Evolutionary conservation across 1,140 invertebrate genomes (phyloP).

Genomic region (Cryptotermes secundus): DNA sequence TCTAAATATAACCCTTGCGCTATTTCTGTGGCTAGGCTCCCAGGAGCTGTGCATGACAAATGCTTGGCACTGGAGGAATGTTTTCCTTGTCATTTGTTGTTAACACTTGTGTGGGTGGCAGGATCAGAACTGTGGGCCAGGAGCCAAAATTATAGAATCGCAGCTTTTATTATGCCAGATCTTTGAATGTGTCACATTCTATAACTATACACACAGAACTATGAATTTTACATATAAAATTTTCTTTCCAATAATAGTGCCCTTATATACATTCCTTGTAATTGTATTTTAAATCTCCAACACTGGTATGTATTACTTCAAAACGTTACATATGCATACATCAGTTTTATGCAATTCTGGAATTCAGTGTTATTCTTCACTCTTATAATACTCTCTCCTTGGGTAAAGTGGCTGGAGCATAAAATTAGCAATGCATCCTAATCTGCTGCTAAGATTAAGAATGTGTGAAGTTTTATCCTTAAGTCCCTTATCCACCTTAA

Average conservation of each 20-base stretch:
- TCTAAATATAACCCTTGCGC: background rate
- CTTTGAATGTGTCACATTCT: background rate
- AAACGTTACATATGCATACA: no score
- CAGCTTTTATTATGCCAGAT: background rate
- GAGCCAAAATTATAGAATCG: background rate
- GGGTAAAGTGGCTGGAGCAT: no score
- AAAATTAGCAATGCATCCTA: no score
- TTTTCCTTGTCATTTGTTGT: background rate
- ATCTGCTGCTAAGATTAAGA: no score
- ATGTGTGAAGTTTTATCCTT: no score
- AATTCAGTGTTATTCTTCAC: no score
- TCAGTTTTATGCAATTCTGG: no score
- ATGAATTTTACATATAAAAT: background rate
- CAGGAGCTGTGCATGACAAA: conserved; percentile 11
- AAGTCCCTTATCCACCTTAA: no score
- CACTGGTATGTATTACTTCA: no score
- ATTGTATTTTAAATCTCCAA: no score
- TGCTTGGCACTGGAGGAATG: background rate
- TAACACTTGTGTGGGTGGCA: conserved; percentile 6
- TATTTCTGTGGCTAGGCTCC: conserved; percentile 1
- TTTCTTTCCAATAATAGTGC: background rate
- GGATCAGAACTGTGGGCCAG: background rate
- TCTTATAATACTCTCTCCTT: no score
- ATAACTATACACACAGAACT: background rate
- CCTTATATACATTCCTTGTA: no score